Conservation (phyloP, 2,113 vertebrate species). For the Elanus axillaris region DNA sequence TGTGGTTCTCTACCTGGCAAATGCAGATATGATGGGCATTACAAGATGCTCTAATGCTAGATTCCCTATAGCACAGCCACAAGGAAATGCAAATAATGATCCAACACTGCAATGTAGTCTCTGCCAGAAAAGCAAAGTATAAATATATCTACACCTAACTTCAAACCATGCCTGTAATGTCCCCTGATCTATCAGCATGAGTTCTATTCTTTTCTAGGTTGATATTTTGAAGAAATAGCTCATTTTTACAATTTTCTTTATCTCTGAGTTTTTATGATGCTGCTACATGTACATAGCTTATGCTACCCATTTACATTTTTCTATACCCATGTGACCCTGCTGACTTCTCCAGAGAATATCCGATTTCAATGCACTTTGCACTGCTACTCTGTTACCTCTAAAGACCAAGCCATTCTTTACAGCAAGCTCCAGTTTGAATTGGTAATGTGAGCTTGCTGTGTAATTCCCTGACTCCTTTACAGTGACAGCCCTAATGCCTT, state of each 20-base stretch:
- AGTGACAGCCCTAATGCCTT: slow-evolving; percentile 26
- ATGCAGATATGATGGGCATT: not conserved
- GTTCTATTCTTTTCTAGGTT: not conserved
- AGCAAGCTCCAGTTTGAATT: not conserved
- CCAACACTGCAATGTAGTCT: not conserved
- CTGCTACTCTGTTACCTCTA: not conserved
- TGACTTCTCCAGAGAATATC: not conserved
- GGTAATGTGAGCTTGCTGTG: slow-evolving; percentile 1
- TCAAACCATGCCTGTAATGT: not conserved
- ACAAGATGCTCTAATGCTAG: not conserved
- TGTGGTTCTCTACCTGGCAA: not conserved
- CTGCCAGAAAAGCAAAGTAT: not conserved
- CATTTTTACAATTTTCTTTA: not conserved
- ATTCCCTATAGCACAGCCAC: not conserved
- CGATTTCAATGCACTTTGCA: not conserved
- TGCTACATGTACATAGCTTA: not conserved
- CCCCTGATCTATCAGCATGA: not conserved
- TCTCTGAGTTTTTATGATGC: not conserved
- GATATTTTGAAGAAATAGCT: not conserved
- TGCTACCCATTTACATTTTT: not conserved
- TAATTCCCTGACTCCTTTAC: not conserved
- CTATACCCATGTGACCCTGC: not conserved
- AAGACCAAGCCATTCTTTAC: not conserved
- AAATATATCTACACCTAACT: not conserved
- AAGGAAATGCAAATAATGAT: not conserved